Conservation (phyloP, 2,113 vertebrate genomes). For the Phyllopteryx taeniolatus region DNA sequence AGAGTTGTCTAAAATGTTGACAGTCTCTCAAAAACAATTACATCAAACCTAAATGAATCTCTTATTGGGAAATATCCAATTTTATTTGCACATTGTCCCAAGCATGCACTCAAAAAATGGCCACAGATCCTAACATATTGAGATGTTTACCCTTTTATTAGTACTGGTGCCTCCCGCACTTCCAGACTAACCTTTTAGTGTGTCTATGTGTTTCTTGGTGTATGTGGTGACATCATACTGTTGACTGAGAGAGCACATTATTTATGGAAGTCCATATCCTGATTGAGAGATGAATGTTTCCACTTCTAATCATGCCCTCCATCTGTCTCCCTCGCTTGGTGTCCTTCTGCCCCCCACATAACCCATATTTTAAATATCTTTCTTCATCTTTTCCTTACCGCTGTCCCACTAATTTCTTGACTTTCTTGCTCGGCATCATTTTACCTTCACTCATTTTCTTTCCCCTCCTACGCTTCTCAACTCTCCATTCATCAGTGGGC, state of each 20-base stretch:
- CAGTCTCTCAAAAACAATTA: neutral
- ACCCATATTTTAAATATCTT: slow-evolving; percentile 7
- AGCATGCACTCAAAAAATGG: neutral
- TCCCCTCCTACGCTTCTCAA: slow-evolving; percentile 13
- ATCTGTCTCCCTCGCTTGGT: neutral
- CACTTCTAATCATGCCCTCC: slow-evolving; percentile 47
- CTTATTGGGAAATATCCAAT: neutral
- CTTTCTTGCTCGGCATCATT: neutral
- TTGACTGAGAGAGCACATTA: slow-evolving; percentile 43
- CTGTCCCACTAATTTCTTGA: neutral
- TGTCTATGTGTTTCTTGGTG: slow-evolving; percentile 7
- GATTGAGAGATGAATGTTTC: slow-evolving; percentile 55
- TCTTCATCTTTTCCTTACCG: neutral
- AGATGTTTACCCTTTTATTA: neutral
- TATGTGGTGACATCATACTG: slow-evolving; percentile 49
- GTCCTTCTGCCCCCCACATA: neutral
- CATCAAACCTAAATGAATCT: neutral
- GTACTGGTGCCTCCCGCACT: neutral
- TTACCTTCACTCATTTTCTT: neutral
- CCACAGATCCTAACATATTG: neutral
- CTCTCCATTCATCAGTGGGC: slow-evolving; percentile 22
- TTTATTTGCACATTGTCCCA: neutral
- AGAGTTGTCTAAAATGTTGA: neutral
- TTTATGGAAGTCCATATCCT: slow-evolving; percentile 61
- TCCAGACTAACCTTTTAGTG: neutral